Evolutionary conservation across 2,797 vertebrate genomes (phyloP).

Genomic region (Steatocranus sp.): DNA sequence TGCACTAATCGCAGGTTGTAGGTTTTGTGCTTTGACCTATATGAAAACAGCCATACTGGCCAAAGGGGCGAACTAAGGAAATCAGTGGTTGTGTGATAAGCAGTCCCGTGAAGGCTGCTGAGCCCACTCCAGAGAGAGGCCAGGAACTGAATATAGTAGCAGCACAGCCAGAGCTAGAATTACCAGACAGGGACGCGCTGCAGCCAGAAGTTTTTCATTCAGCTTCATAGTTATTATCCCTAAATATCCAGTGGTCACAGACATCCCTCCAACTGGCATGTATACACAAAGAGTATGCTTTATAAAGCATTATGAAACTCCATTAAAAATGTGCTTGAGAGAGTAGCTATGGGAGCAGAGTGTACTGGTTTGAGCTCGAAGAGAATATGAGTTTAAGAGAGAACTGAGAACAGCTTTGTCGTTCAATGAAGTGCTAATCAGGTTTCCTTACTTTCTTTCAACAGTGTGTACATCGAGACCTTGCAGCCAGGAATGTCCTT

Average conservation of each 20-base stretch:
- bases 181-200: conserved; percentile 48
- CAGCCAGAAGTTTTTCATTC: conserved; percentile 59
- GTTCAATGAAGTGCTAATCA: background rate
- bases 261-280: conserved; percentile 50
- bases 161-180: conserved; percentile 58
- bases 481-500: conserved; percentile 96
- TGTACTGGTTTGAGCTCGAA: background rate
- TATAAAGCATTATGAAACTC: conserved; percentile 45
- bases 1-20: background rate
- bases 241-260: conserved; percentile 66
- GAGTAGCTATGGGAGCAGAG: background rate
- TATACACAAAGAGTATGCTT: conserved; percentile 55
- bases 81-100: conserved; percentile 64
- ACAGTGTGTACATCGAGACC: conserved; percentile 96
- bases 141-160: conserved; percentile 64
- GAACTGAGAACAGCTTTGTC: background rate
- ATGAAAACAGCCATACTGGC: conserved; percentile 42
- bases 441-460: background rate
- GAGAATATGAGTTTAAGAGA: background rate
- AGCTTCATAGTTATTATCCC: conserved; percentile 71
- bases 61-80: conserved; percentile 38
- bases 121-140: conserved; percentile 51
- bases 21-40: conserved; percentile 18
- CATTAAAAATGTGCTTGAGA: conserved; percentile 40
- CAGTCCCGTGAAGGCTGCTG: conserved; percentile 43